Conservation (phyloP, 2,797 vertebrate genomes). For the Onychomys torridus region DNA sequence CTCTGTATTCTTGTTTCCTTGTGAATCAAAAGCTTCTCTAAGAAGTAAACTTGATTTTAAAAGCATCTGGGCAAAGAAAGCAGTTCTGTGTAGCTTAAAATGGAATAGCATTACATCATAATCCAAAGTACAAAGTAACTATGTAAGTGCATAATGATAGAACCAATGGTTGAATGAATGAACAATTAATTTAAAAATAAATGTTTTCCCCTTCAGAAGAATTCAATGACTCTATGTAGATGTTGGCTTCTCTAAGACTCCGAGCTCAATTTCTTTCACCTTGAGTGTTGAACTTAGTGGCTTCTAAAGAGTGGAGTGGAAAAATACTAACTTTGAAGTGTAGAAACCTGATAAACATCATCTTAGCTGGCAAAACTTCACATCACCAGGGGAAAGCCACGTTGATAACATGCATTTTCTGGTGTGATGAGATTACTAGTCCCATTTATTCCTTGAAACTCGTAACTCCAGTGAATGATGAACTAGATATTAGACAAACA, state of each 20-base stretch:
- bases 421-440: background rate
- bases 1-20: background rate
- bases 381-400: background rate
- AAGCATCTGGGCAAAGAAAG: background rate
- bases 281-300: background rate
- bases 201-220: background rate
- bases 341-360: background rate
- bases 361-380: background rate
- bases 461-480: background rate
- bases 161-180: background rate
- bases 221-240: background rate
- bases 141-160: background rate
- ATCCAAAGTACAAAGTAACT: conserved; percentile 13
- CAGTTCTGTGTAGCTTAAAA: conserved; percentile 15
- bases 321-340: background rate
- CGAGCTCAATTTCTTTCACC: background rate
- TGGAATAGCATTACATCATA: background rate
- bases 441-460: background rate
- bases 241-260: background rate
- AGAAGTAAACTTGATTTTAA: background rate
- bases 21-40: background rate
- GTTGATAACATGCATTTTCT: background rate
- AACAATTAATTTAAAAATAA: background rate
- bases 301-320: conserved; percentile 16
- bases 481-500: background rate